phyloP scores from a whole-genome alignment of 2,797 vertebrate species.

The Heliangelus exortis region DNA sequence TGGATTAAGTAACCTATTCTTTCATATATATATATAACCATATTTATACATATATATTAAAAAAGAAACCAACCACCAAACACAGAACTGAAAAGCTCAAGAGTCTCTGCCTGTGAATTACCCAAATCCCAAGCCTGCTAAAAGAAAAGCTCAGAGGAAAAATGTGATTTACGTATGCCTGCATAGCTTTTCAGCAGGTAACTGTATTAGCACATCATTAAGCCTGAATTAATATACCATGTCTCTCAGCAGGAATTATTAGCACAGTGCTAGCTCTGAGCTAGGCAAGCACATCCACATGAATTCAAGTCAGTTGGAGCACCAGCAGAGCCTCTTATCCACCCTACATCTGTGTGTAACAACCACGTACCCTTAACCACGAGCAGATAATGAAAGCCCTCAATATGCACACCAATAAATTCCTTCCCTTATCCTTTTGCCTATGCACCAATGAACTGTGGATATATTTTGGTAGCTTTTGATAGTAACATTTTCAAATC shows the following conservation, averaged over 20 bases:
- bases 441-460: not conserved
- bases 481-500: not conserved
- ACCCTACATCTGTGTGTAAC: not conserved
- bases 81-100: not conserved
- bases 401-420: accelerated
- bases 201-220: not conserved
- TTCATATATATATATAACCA: no score
- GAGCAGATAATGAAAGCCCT: not conserved
- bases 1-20: not conserved
- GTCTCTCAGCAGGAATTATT: not conserved
- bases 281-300: not conserved
- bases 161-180: not conserved
- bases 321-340: not conserved
- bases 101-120: not conserved
- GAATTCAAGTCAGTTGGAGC: accelerated
- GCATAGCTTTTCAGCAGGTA: not conserved
- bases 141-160: not conserved
- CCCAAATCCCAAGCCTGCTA: not conserved
- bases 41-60: no score
- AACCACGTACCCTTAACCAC: not conserved
- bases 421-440: not conserved
- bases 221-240: not conserved
- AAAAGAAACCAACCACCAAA: not conserved
- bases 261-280: not conserved
- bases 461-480: not conserved